Conservation (phyloP, 2,797 vertebrate genomes). For the Aselliscus stoliczkanus region DNA sequence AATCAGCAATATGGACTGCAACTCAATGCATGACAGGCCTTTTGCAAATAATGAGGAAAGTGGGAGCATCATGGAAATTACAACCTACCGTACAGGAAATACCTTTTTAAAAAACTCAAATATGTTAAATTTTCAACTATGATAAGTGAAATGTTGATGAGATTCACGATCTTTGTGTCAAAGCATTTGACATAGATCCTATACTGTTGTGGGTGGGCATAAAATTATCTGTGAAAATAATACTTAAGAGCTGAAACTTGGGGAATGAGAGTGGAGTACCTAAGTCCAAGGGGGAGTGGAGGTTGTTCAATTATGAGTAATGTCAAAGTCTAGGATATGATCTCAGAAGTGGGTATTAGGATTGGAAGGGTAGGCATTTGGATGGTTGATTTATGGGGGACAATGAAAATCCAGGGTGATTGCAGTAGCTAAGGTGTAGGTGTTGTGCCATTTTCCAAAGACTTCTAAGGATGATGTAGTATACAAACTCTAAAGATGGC, state of each 20-base stretch:
- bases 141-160: background rate
- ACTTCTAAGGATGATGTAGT: background rate
- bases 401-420: background rate
- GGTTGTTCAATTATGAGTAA: background rate
- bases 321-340: background rate
- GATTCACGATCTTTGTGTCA: background rate
- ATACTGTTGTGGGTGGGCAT: background rate
- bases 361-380: background rate
- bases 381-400: background rate
- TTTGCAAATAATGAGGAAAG: background rate
- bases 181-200: background rate
- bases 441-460: background rate
- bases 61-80: background rate
- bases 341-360: background rate
- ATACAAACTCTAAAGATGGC: rapidly evolving
- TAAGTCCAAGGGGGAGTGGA: background rate
- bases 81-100: background rate
- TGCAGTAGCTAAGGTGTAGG: background rate
- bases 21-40: background rate
- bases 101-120: background rate
- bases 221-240: background rate
- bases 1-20: background rate
- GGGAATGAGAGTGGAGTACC: background rate
- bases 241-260: background rate
- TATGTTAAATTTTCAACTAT: background rate